Evolutionary conservation across 2,113 vertebrate species (phyloP).

Genomic region (Lepus timidus): DNA sequence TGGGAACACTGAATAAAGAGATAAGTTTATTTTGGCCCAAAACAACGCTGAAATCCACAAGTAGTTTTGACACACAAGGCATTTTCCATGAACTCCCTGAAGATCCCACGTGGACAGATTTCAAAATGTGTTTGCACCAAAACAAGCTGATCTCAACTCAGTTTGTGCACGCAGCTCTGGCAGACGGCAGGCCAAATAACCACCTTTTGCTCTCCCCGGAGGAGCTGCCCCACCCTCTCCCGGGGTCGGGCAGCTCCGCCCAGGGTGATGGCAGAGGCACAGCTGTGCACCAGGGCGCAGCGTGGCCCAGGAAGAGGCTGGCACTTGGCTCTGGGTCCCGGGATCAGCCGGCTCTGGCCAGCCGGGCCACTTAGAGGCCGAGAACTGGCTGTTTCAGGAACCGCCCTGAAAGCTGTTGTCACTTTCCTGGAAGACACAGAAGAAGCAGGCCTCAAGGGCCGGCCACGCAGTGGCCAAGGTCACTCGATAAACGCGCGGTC

Average conservation of each 20-base stretch:
- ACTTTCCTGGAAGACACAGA: slow-evolving; percentile 47
- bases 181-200: neutral
- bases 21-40: no score
- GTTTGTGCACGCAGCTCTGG: neutral
- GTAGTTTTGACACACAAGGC: no score
- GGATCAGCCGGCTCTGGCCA: slow-evolving; percentile 19
- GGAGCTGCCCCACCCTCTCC: no score
- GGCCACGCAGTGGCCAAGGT: slow-evolving; percentile 30
- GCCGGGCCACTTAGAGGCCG: slow-evolving; percentile 16
- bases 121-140: no score
- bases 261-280: neutral
- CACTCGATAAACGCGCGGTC: slow-evolving; percentile 7
- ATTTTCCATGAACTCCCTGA: no score
- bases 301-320: neutral
- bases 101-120: no score
- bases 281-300: neutral
- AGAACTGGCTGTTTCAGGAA: slow-evolving; percentile 65
- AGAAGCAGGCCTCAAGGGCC: neutral
- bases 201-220: neutral
- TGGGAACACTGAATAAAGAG: no score
- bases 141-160: no score
- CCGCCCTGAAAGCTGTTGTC: slow-evolving; percentile 48
- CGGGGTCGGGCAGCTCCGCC: neutral
- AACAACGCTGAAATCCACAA: no score
- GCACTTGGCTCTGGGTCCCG: neutral